A percentile compares a stretch with the other conserved stretches of the same genome.
Conservation (phyloP, 2,113 vertebrate species). For the Tonatia bakeri region DNA sequence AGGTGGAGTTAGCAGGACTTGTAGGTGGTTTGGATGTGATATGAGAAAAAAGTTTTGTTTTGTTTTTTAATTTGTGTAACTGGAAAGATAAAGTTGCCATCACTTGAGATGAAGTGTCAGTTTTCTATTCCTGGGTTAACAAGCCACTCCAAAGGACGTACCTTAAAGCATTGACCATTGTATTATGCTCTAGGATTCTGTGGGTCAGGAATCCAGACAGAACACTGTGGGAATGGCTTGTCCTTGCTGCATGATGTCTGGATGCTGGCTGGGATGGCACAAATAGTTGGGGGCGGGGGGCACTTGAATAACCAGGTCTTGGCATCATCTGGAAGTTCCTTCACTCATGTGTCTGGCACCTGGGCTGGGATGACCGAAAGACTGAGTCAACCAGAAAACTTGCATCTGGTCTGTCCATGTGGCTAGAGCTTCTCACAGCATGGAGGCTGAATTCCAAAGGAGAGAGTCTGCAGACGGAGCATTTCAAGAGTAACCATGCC, state of each 20-base stretch:
- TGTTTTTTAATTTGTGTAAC: not conserved
- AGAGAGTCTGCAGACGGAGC: not conserved
- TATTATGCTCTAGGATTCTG: not conserved
- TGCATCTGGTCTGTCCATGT: not conserved
- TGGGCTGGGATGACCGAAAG: not conserved
- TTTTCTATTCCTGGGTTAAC: not conserved
- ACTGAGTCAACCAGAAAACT: not conserved
- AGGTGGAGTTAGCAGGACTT: not conserved
- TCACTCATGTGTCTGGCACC: not conserved
- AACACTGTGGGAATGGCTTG: not conserved
- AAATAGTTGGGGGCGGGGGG: rapidly evolving
- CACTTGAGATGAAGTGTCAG: not conserved
- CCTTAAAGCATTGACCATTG: not conserved
- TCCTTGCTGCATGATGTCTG: no score
- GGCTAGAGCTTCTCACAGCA: not conserved
- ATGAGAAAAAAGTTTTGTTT: not conserved
- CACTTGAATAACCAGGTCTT: not conserved
- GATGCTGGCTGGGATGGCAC: not conserved
- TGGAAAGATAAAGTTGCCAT: not conserved
- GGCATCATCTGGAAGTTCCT: not conserved
- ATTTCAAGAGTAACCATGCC: not conserved
- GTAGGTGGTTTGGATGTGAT: not conserved
- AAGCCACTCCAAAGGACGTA: not conserved
- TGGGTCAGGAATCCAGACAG: not conserved
- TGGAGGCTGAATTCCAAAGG: not conserved